These are phyloP conservation scores for Sepioteuthis lessoniana DNA, from an alignment of 2,888 invertebrate species.

Conservation along the genomic window DNA sequence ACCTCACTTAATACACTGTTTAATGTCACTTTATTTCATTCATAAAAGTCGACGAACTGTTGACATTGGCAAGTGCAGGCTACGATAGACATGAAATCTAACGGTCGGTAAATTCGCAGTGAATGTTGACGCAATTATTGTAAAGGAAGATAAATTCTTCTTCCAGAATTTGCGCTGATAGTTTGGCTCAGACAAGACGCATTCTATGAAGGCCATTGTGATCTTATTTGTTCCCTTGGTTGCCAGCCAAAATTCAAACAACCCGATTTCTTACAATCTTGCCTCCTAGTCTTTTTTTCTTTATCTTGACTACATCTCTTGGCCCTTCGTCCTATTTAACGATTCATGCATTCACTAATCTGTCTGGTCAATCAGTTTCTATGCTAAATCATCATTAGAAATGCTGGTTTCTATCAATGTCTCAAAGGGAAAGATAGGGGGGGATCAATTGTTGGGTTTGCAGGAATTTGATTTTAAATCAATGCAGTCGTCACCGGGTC, in stretches of 20 bases:
- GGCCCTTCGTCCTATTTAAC: not conserved
- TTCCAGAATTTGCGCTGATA: not conserved
- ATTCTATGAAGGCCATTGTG: not conserved
- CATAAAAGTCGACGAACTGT: not conserved
- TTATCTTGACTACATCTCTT: not conserved
- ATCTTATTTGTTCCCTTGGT: not conserved
- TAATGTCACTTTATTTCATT: not conserved
- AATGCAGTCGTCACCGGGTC: not conserved
- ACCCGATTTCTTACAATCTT: not conserved
- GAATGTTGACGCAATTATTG: not conserved
- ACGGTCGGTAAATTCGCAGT: not conserved
- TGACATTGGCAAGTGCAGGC: not conserved
- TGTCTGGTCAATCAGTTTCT: not conserved
- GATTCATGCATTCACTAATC: not conserved
- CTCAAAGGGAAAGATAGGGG: not conserved
- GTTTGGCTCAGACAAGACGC: not conserved
- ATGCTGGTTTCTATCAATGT: not conserved
- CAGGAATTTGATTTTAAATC: not conserved
- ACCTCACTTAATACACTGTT: not conserved
- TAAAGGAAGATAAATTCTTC: not conserved
- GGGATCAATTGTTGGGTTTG: not conserved
- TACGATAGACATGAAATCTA: slow-evolving; percentile 34
- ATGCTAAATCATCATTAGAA: not conserved
- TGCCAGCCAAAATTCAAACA: not conserved
- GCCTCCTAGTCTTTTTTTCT: not conserved